Base-by-base conservation (phyloP, 2,797 vertebrate species). In the Hafferia zeledoni region DNA sequence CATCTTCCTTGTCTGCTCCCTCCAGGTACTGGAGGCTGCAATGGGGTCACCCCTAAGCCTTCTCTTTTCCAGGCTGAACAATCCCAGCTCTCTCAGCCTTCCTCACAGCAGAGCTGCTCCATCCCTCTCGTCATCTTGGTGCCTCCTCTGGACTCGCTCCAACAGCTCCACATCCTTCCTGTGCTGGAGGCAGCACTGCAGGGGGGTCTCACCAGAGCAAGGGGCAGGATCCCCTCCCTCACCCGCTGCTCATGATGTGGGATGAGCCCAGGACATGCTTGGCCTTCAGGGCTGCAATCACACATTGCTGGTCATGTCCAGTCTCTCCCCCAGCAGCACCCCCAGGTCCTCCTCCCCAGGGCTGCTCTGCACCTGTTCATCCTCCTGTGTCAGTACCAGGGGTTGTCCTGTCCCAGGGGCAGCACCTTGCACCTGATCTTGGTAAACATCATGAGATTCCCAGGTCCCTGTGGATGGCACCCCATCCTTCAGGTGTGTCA, bases 1-100 rank as follows among this genome's bases (percentile, higher is more conserved):
- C 18, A 39, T 60, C 46, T 39, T 46, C 20, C 39, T 9, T 60
- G 19, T 5, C 7, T 16, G 3, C 5, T 46, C 24, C 0, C 0
- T 53, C 46, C 16, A 46, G 19, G 9, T 46, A 0, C 46, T 53
- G 39, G 18, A 46, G 16, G n/a, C 18, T 16, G 12, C 37, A 39
- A 3, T 9, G 23, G 4, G 27, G 12, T 53, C n/a, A 44, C 10
- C n/a, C 46, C 39, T 12, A 50, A 67, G 63, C 44, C 27, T 59
- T 37, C 6, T 18, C 25, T 57, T 25, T 12, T 59, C 22, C 27
- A 52, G 61, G 12, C 27, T 84, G 52, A 18, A 2, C 14, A 59
- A 27, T 14, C 27, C 17, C 4, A 59, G 2, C 14, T 67, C 22
- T 43, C 44, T 35, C 37, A 50, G 35, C 52, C 17, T 4, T 63